Evolutionary conservation across 2,888 invertebrate genomes (phyloP), one percentile per base, ranked within the genome.

Genomic region (Tetragonisca angustula): DNA sequence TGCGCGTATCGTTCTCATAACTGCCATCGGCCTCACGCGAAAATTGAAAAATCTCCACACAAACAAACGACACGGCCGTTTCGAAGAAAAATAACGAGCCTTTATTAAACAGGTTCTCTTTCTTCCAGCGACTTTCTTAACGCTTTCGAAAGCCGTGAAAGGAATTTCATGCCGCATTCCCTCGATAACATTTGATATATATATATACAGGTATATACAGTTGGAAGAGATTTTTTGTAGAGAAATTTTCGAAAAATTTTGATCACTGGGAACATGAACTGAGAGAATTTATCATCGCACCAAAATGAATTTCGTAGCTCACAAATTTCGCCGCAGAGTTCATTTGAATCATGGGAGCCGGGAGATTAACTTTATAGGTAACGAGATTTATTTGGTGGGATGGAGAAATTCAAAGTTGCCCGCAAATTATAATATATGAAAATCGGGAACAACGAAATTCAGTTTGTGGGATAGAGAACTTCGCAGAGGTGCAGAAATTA

Each of bases 121-220:
- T 81, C 76, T 67, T 67, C 32, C 71, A 61, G 54, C 71, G 71
- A 83, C 83, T 83, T 83, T 83, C 83, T 83, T 83, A 36, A 76
- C 82, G 75, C 82, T 83, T 83, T 83, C 83, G 83, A 83, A 83
- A 83, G 82, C 82, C 61, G 82, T 81, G 83, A 83, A 83, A 83
- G 83, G 83, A 81, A 81, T 83, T 81, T 81, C 83, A 54, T 83
- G 54, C 71, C 71, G 49, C 59, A 43, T 75, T 24, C 61, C 24
- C 49, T 43, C 81, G 83, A 81, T 78, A 81, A 68, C 78, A 24
- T 11, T 13, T 76, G 67, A 71, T 71, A 59, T n/a, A n/a, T 56
- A 50, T 71, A 59, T n/a, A n/a, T 56, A 50, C 17, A 13, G 2
- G 4, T 49, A n/a, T n/a, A 50, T 50, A 50, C 4, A 50, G n/a